phyloP scores from a whole-genome alignment of 2,797 vertebrate genomes.

The Rhinogobio ventralis region DNA sequence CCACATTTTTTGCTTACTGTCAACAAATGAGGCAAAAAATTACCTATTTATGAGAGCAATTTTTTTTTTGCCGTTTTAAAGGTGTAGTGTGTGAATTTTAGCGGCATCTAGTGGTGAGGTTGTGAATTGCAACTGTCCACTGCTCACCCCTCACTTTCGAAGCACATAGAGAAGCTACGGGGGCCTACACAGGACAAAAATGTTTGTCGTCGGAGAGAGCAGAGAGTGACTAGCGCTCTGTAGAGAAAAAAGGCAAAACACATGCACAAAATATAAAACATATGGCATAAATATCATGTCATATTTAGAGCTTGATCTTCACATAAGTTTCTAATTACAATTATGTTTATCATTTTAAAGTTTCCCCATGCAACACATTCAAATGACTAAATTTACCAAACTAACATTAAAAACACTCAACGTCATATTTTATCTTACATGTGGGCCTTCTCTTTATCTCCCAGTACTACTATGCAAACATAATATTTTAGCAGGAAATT shows the following conservation, averaged over 20 bases:
- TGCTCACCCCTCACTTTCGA: no score
- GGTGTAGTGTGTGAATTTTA: no score
- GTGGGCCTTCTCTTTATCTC: not conserved
- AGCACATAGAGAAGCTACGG: no score
- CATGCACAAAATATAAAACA: not conserved
- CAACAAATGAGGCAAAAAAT: constrained; percentile 25
- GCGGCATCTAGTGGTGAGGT: no score
- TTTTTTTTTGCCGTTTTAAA: not conserved
- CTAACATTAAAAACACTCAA: not conserved
- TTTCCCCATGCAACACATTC: not conserved
- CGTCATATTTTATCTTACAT: not conserved
- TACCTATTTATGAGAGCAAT: constrained; percentile 2
- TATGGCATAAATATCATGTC: not conserved
- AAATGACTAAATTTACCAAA: not conserved
- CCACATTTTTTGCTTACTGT: not conserved
- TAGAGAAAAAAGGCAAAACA: no score
- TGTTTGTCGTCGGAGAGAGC: no score
- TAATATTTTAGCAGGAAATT: not conserved
- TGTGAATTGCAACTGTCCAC: no score
- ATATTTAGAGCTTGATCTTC: not conserved
- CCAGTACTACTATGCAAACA: not conserved
- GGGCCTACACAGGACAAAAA: no score
- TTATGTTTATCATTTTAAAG: constrained; percentile 14
- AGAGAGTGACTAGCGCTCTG: no score
- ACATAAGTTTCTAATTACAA: not conserved